Conservation (phyloP, 2,888 invertebrate genomes). For the Phengaris alcon region DNA sequence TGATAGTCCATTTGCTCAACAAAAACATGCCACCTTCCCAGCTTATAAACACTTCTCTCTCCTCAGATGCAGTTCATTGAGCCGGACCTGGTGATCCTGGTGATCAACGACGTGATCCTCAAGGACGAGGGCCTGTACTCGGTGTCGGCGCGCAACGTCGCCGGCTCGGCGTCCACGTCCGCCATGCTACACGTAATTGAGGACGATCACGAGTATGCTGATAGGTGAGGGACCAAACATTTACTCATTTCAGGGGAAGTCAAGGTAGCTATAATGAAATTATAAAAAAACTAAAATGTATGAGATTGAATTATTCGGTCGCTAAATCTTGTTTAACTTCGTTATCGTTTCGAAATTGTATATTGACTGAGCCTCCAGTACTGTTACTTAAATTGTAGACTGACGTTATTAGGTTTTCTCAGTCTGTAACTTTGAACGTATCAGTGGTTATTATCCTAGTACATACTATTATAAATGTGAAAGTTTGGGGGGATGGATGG, state of each 20-base stretch:
- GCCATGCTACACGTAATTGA: conserved; percentile 92
- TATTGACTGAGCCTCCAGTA: too few relatives aligned
- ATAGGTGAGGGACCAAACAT: conserved; percentile 60
- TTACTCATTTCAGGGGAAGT: not conserved
- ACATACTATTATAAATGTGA: too few relatives aligned
- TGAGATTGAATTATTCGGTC: too few relatives aligned
- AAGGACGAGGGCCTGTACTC: conserved; percentile 97
- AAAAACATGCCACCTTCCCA: not conserved
- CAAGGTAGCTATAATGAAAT: too few relatives aligned
- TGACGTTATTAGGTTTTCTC: too few relatives aligned
- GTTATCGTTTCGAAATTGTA: too few relatives aligned
- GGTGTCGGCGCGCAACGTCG: conserved; percentile 94
- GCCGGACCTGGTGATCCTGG: conserved; percentile 89
- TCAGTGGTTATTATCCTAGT: too few relatives aligned
- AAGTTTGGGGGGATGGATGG: too few relatives aligned
- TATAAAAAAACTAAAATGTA: too few relatives aligned
- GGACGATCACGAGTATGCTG: conserved; percentile 88
- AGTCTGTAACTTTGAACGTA: too few relatives aligned
- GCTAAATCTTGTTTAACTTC: too few relatives aligned
- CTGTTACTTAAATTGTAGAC: too few relatives aligned
- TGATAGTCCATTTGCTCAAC: not conserved
- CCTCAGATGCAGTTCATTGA: conserved; percentile 88
- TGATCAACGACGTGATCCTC: conserved; percentile 90
- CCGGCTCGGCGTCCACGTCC: conserved; percentile 91
- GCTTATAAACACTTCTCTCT: not conserved